Base-by-base conservation (phyloP, 2,797 vertebrate genomes). In the Sternarchorhynchus goeldii region DNA sequence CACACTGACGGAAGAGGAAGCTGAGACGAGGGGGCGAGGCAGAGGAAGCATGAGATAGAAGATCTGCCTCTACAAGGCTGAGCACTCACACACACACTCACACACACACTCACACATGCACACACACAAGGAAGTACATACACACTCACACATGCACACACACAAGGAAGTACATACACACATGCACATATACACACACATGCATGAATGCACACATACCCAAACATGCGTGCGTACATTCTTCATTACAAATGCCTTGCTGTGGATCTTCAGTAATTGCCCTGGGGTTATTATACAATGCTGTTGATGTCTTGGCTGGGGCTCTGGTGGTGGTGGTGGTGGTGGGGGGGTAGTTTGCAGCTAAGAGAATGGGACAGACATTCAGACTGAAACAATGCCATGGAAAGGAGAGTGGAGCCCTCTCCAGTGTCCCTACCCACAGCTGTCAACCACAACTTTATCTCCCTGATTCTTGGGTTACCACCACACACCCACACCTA, bases 211-310 rank as follows among this genome's bases (percentile, higher is more conserved):
- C 31, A 5, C 69, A 55, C 63, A 2, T 31, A 17, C 45, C 10
- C 69, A 32, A 31, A 32, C 55, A 50, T 31, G 18, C 14, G 45
- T 50, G 45, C 14, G 12, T 50, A 50, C 14, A 50, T 4, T 12
- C 55, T 34, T 31, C 21, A 20, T 21, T 6, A 62, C 21, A 88
- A 89, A 91, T 89, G 89, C 86, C 86, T 89, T 89, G 88, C 77
- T 78, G 90, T 90, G 87, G 88, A 79, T 86, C 89, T 87, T 91
- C 88, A 89, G 87, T 76, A 31, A 84, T 91, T 89, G 45, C 45
- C 12, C 45, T 50, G 91, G 87, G 85, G 86, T 85, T 87, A 85
- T 85, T 85, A 87, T 79, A 67, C 87, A 41, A 45, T 77, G 71
- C 55, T 60, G 32, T 70, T n/a, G 70, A 65, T n/a, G 58, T 31